Evolutionary conservation across 2,797 vertebrate species (phyloP), one percentile per base, ranked within the genome.

Genomic region (Melanotaenia parkinsoni): DNA sequence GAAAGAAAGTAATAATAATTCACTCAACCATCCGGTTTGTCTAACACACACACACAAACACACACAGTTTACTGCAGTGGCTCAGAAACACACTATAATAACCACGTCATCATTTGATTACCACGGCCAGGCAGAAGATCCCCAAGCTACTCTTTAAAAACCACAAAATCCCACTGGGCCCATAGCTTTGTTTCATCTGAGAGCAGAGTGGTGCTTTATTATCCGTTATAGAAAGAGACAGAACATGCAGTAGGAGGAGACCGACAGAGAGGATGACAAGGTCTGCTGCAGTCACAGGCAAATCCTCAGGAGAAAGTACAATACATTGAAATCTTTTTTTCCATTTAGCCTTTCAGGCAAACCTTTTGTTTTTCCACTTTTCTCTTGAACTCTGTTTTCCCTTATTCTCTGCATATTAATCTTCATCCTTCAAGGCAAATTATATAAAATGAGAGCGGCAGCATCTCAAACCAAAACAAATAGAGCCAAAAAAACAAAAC

Each of bases 21-120:
- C 71, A 70, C 35, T 81, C 54, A 64, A 57, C 38, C 54, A 40
- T 76, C 28, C 38, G 30, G 58, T 57, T 67, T 56, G 51, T 53
- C 75, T 53, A n/a, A 63, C 57, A 51, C 47, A 73, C 24, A n/a
- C 47, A 70, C 33, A 64, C 47, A 65, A 53, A 58, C 64, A 60
- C 64, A 60, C 50, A 70, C 38, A 62, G 53, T 58, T 32, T 30
- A 67, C 66, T 61, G 72, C 71, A 63, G 69, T 5, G 62, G 50
- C 63, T 72, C 1, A 64, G 10, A 82, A 70, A 63, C 67, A 63
- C 71, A 73, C 6, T 33, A 38, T 50, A 68, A 58, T 62, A 79
- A 62, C 75, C 62, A 69, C 57, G 45, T 68, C 58, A 67, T 72
- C 76, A 63, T 80, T 79, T 78, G 62, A 85, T 85, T 75, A 68